Conservation (phyloP, 2,888 invertebrate genomes). For the Scaptodrosophila latifasciaeformis region DNA sequence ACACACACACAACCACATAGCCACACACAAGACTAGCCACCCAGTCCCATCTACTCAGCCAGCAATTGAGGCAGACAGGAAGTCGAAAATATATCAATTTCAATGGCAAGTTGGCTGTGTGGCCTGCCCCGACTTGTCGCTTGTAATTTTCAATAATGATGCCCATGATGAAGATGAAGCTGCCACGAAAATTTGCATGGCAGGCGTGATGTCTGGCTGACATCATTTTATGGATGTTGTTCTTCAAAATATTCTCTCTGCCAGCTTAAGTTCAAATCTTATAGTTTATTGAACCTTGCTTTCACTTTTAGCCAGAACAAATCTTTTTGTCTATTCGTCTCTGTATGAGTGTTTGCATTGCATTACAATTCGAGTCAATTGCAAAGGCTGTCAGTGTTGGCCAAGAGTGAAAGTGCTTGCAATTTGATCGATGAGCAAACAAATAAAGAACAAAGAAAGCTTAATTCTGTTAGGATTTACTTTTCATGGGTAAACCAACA, state of each 20-base stretch:
- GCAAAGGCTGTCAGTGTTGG: constrained; percentile 23
- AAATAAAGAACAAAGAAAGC: neutral
- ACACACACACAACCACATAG: constrained; percentile 8
- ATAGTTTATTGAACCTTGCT: constrained; percentile 61
- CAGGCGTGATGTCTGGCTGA: constrained; percentile 1
- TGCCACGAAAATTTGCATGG: constrained; percentile 15
- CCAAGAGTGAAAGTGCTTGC: constrained; percentile 51
- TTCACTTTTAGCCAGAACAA: too few species aligned
- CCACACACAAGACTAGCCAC: constrained; percentile 40
- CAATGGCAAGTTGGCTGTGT: constrained; percentile 1
- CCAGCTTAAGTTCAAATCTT: constrained; percentile 37
- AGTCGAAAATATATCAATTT: constrained; percentile 51
- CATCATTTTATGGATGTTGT: neutral
- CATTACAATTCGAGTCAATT: neutral
- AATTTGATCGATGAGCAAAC: constrained; percentile 57
- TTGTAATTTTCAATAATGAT: constrained; percentile 31
- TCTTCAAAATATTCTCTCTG: too few species aligned
- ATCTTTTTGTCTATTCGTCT: too few species aligned
- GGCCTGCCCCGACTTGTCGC: constrained; percentile 4
- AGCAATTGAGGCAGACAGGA: constrained; percentile 22
- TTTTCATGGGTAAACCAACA: too few species aligned
- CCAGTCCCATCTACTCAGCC: constrained; percentile 7
- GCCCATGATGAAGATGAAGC: constrained; percentile 26
- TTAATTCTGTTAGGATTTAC: too few species aligned
- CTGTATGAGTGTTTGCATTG: constrained; percentile 4